These are phyloP conservation scores for Epicauta chinensis DNA, from an alignment of 1,140 invertebrate genomes.

Conservation along the genomic window DNA sequence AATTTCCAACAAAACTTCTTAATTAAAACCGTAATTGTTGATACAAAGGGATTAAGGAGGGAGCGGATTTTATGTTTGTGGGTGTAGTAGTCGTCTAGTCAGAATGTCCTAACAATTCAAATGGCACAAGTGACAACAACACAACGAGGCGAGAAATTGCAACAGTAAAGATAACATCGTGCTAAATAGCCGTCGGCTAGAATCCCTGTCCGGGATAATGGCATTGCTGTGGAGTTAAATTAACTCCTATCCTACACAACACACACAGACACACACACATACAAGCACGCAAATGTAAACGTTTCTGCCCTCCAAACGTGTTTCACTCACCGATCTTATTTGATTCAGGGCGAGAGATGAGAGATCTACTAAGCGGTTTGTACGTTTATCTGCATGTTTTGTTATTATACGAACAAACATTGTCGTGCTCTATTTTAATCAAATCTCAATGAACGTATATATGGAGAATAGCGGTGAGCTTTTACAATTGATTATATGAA, in stretches of 20 bases:
- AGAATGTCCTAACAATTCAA: constrained; percentile 12
- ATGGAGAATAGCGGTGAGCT: no score
- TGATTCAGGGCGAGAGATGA: no score
- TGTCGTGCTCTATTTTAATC: background rate
- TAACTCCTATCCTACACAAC: constrained; percentile 21
- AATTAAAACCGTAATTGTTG: constrained; percentile 21
- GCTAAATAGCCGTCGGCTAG: constrained; percentile 29
- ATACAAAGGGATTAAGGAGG: constrained; percentile 23
- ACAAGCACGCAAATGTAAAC: no score
- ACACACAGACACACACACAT: no score
- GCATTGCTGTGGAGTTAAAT: constrained; percentile 24
- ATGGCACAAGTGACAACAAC: constrained; percentile 20
- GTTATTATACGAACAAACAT: background rate
- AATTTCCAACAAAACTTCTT: constrained; percentile 18
- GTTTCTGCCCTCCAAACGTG: no score
- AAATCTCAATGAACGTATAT: no score
- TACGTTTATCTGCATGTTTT: constrained; percentile 15
- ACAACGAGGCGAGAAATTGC: constrained; percentile 35
- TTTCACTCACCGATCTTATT: no score
- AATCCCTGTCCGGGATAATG: constrained; percentile 28
- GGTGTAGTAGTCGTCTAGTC: background rate
- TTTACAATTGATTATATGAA: no score
- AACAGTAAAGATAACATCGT: constrained; percentile 35
- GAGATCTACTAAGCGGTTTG: constrained; percentile 19
- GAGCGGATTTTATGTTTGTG: background rate